Base-by-base conservation (phyloP, 2,888 invertebrate genomes). In the Drosophila tanythrix region DNA sequence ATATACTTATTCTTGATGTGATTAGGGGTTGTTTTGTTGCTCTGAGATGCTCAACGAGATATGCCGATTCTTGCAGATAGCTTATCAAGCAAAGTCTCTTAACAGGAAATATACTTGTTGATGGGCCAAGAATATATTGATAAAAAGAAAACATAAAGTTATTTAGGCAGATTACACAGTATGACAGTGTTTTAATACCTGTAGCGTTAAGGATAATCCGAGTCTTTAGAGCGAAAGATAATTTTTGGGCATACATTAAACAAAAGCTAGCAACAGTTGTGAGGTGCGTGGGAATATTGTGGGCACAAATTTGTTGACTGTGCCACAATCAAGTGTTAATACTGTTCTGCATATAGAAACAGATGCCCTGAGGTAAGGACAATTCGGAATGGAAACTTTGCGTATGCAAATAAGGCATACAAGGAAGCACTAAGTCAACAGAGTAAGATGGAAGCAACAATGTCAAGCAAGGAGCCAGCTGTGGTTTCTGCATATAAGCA, bases 381-480 rank as follows among this genome's bases (percentile, higher is more conserved):
- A 71, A 65, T 35, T 46, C 58, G 63, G 52, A 81, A 61, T 68
- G 65, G 74, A 70, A 74, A 65, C 70, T 70, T 77, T 66, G 65
- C 70, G 74, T 77, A 81, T 81, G 79, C 74, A 79, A 81, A 79
- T 81, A 68, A 70, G 67, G 3, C 21, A 3, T n/a, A 18, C 15
- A 33, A n/a, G 33, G 21, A n/a, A 43, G 52, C 31, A 31, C 38
- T 13, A 56, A 31, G 36, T 25, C 36, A 46, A 8, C 35, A 43
- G 38, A 52, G 35, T 40, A 50, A 29, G 29, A 27, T 10, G 3
- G 33, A 43, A 31, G 33, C 21, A 48, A 57, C 58, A 59, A 13
- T 43, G 43, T 70, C 40, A 46, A 56, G 18, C 48, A 25, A 51
- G 48, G 33, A 52, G 46, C 18, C 10, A 38, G 40, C 11, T n/a